Evolutionary conservation across 2,888 invertebrate genomes (phyloP), one percentile per base, ranked within the genome.

Genomic region (Unio pictorum): DNA sequence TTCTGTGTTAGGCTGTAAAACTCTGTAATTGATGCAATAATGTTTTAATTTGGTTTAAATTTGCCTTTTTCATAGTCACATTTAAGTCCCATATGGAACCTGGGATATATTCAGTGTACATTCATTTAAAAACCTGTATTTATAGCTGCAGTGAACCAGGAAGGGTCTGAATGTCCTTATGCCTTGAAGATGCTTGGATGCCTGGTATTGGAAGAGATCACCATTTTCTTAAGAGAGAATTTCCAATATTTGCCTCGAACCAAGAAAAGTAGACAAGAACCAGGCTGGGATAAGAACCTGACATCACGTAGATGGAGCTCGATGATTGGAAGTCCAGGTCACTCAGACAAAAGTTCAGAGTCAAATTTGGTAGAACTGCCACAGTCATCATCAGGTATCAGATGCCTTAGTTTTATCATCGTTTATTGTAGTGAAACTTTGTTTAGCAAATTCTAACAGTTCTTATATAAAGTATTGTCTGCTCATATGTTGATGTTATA

Each of bases 301-400:
- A 78, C 84, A 20, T 75, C 84, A 88, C 93, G 97, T 72, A 93
- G 97, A 58, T 97, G 97, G 96, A 97, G 96, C 84, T 96, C 96
- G 95, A 97, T 97, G 55, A 91, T 97, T 54, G 96, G 96, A 60
- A 97, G 96, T 73, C 97, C 98, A 94, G 97, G 97, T 0, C 97
- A 97, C 78, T 89, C 89, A 3, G 88, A 89, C 69, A 82, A 89
- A 62, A 89, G 89, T 71, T 85, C 85, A 0, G 86, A 87, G 77
- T 86, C 86, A 17, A 86, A 84, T 69, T 79, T 85, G 61, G 85
- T 82, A 62, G 86, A 87, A 55, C 73, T 86, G 34, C 84, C 86
- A 1, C 85, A 86, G 59, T 77, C 83, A 55, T 75, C 82, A 34
- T 75, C 81, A 64, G 77, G 80, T 79, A 64, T 57, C 26, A 34